Conservation (phyloP, 2,888 invertebrate species). For the Liposcelis brunnea region DNA sequence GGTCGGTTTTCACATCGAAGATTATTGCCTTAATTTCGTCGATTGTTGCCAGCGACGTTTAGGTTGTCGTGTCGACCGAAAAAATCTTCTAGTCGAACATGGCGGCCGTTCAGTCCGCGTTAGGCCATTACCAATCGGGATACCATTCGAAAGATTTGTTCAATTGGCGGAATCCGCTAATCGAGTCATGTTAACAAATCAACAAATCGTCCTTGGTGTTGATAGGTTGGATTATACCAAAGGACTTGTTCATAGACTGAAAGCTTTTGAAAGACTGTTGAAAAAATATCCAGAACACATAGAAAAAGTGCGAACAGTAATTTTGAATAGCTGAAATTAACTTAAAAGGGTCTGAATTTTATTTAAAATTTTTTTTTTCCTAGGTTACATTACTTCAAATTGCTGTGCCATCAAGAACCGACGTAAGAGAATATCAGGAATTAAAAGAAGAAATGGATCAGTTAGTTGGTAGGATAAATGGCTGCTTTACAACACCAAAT, state of each 20-base stretch:
- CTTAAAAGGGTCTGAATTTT: too few species aligned
- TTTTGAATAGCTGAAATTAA: too few species aligned
- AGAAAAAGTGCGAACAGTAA: constrained; percentile 48
- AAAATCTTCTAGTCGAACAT: constrained; percentile 70
- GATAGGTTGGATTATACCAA: constrained; percentile 84
- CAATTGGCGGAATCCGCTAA: constrained; percentile 52
- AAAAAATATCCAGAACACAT: constrained; percentile 73
- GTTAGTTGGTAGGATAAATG: constrained; percentile 72
- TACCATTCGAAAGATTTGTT: constrained; percentile 73
- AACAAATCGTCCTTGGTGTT: constrained; percentile 66
- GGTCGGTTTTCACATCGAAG: constrained; percentile 83
- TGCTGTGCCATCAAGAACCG: constrained; percentile 74
- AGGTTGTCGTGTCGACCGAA: constrained; percentile 75
- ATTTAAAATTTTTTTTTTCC: constrained; percentile 5
- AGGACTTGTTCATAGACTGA: constrained; percentile 59
- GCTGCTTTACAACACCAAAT: constrained; percentile 73
- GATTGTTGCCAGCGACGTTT: constrained; percentile 77
- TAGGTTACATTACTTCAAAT: constrained; percentile 57
- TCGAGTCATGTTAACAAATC: constrained; percentile 45
- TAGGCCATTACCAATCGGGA: constrained; percentile 72
- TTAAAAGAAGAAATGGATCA: constrained; percentile 83
- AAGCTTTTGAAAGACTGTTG: constrained; percentile 64
- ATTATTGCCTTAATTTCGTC: constrained; percentile 80
- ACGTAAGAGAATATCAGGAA: constrained; percentile 79
- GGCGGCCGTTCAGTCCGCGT: constrained; percentile 72